These are phyloP conservation scores for Andrena chrysosceles DNA, from an alignment of 2,888 invertebrate genomes.

Conservation along the genomic window DNA sequence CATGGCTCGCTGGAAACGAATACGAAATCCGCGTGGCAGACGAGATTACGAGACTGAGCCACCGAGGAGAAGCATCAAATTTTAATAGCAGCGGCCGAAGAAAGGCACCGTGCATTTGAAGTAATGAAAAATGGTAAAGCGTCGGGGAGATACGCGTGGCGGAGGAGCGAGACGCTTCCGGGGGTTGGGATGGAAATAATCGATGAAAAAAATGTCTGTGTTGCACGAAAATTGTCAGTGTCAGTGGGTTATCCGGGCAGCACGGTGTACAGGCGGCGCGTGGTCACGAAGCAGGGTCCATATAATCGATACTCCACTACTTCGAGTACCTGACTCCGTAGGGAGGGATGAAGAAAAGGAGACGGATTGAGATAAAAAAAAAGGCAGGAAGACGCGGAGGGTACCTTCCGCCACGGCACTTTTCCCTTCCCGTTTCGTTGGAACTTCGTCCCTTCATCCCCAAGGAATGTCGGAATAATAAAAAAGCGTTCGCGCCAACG, in stretches of 20 bases:
- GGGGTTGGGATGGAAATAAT: constrained; percentile 19
- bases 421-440: not conserved
- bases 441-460: constrained; percentile 14
- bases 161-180: not conserved
- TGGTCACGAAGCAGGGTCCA: constrained; percentile 67
- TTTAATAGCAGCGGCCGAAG: not conserved
- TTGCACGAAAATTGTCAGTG: constrained; percentile 65
- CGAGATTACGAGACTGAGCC: not conserved
- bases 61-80: not conserved
- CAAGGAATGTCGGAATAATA: constrained; percentile 51
- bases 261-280: constrained; percentile 56
- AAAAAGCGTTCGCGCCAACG: constrained; percentile 56
- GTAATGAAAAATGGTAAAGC: not conserved
- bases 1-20: not conserved
- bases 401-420: constrained; percentile 12
- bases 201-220: constrained; percentile 47
- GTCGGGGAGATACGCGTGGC: not conserved
- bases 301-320: constrained; percentile 76
- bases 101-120: not conserved
- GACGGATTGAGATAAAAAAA: constrained; percentile 59
- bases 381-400: constrained; percentile 32
- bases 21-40: not conserved
- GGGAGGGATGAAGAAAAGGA: constrained; percentile 54
- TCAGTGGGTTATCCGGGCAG: constrained; percentile 75
- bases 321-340: constrained; percentile 64